These are phyloP conservation scores for Acanthis flammea DNA, from an alignment of 2,797 vertebrate species.

Conservation along the genomic window DNA sequence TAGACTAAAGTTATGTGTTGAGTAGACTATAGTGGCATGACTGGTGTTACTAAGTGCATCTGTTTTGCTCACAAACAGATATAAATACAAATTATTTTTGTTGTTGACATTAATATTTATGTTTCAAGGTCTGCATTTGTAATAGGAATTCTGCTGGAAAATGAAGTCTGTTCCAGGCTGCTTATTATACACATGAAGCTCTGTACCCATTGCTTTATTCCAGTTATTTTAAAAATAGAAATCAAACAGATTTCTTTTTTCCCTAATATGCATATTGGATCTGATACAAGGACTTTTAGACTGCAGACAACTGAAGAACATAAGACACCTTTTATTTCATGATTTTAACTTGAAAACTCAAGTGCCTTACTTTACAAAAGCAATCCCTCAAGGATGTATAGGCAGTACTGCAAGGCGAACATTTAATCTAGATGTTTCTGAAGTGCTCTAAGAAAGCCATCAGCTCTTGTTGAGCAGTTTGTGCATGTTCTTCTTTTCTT, in stretches of 20 bases:
- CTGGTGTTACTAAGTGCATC: neutral
- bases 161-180: neutral
- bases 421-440: neutral
- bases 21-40: neutral
- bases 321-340: neutral
- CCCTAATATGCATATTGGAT: neutral
- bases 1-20: neutral
- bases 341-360: neutral
- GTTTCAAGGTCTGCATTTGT: neutral
- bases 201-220: neutral
- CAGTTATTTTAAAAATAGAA: conserved; percentile 6
- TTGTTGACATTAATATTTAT: neutral
- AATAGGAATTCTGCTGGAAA: neutral
- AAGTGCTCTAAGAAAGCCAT: neutral
- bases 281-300: neutral
- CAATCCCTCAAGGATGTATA: neutral
- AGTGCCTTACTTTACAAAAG: neutral
- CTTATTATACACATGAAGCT: neutral
- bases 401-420: neutral
- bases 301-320: neutral
- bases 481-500: neutral
- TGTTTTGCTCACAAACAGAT: neutral
- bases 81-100: neutral
- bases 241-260: neutral
- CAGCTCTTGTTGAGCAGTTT: neutral